Conservation (phyloP, 2,797 vertebrate species). For the Anomalospiza imberbis region DNA sequence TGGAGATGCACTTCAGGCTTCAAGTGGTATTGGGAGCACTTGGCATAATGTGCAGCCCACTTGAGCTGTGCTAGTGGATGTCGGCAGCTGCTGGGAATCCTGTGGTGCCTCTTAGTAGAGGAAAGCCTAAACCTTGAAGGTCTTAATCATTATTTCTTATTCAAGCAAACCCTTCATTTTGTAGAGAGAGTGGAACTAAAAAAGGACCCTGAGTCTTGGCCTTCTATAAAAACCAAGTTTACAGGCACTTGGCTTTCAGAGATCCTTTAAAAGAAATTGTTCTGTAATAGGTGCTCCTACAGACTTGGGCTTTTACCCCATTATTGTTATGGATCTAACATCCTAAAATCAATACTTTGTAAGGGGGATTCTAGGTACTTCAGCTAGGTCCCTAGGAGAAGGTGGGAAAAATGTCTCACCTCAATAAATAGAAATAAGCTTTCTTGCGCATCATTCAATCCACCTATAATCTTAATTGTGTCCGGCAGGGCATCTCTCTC, state of each 20-base stretch:
- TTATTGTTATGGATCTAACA: background rate
- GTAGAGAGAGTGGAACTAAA: background rate
- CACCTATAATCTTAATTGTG: background rate
- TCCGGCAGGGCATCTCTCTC: background rate
- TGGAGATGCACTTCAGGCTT: slow-evolving; percentile 34
- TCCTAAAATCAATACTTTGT: slow-evolving; percentile 2
- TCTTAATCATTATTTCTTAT: background rate
- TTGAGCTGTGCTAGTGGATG: slow-evolving; percentile 12
- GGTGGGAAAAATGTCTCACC: background rate
- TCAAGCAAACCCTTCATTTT: background rate
- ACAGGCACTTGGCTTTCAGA: background rate
- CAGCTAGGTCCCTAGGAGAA: background rate
- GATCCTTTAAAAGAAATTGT: background rate
- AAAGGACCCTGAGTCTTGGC: background rate
- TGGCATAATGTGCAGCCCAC: background rate
- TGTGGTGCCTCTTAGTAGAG: background rate
- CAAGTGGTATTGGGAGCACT: slow-evolving; percentile 37
- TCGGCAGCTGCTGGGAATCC: background rate
- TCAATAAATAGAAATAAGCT: background rate
- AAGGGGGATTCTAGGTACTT: background rate
- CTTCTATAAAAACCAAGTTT: background rate
- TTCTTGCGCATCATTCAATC: background rate
- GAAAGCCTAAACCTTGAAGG: background rate
- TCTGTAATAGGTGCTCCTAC: background rate
- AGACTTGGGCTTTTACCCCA: background rate